Conservation (phyloP, 2,113 vertebrate genomes). For the Dicentrarchus labrax region DNA sequence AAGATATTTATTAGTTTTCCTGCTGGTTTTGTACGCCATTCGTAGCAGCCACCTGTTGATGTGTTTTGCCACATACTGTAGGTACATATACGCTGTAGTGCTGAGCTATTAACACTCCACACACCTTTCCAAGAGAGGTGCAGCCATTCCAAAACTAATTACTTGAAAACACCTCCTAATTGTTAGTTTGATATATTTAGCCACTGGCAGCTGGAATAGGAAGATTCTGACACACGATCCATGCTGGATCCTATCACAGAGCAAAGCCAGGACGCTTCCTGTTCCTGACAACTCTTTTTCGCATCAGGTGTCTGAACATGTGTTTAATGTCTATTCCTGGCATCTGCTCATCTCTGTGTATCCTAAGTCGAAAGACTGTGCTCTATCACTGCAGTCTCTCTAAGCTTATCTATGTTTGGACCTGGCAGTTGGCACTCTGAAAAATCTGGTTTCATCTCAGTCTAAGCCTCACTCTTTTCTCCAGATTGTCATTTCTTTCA, state of each 20-base stretch:
- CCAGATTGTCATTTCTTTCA: background rate
- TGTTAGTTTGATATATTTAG: background rate
- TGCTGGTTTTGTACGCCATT: background rate
- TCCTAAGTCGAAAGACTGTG: background rate
- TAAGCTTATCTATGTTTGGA: constrained; percentile 38
- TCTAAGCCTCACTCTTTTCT: background rate
- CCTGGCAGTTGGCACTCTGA: background rate
- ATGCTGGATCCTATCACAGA: background rate
- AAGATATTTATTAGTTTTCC: background rate
- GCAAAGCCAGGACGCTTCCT: background rate
- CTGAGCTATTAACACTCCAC: background rate
- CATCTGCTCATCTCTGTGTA: background rate
- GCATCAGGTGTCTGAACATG: constrained; percentile 10
- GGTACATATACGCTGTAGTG: background rate
- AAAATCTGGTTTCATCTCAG: constrained; percentile 12
- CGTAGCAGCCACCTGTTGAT: background rate
- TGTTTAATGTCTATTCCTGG: constrained; percentile 6
- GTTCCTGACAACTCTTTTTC: background rate
- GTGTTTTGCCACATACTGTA: background rate
- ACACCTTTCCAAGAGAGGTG: background rate
- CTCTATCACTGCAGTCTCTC: background rate
- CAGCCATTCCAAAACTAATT: background rate
- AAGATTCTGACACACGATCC: background rate
- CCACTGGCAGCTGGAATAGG: background rate
- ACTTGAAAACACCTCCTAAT: background rate